Base-by-base conservation (phyloP, 2,888 invertebrate genomes). In the Pogonocherus hispidulus region DNA sequence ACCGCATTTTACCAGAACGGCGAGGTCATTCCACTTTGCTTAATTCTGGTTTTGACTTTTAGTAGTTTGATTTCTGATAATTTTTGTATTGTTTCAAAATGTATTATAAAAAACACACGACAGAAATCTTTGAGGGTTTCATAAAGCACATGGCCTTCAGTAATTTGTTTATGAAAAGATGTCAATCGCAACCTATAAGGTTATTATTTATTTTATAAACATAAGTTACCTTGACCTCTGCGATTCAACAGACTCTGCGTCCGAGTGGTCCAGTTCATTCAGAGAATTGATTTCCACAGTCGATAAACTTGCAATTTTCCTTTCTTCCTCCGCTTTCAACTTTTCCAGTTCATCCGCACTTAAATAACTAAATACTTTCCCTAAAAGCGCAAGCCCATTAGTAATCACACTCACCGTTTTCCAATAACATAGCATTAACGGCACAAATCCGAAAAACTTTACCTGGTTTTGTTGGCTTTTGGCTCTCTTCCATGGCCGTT, bases 291-390 rank as follows among this genome's bases (percentile, higher is more conserved):
- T 83, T 82, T 93, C 92, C 51, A 91, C 89, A 78, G 89, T 88
- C 66, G 92, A 90, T 78, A 93, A 85, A 47, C 91, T 90, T 56
- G 94, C 94, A 86, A 96, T 94, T 88, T 95, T 95, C 85, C 90
- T 91, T 82, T 95, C 94, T 90, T 97, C 97, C 88, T 97, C 96
- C 83, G 95, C 95, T 87, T 93, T 94, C 90, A 97, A 91, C 87
- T 94, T 93, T 88, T 96, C 95, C 81, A 97, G 92, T 89, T 97
- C 97, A 87, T 96, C 95, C 85, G 94, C 93, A 85, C 95, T 96
- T 84, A 97, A 90, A 88, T 96, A 97, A 86, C 94, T 94, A 88
- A 97, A 97, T 84, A 94, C 93, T 91, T 95, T 95, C 78, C 94
- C 96, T 95, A 87, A 32, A 87, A 88, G 79, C 23, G 69, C 55